phyloP scores from a whole-genome alignment of 2,113 vertebrate species.

The Ochotona princeps region DNA sequence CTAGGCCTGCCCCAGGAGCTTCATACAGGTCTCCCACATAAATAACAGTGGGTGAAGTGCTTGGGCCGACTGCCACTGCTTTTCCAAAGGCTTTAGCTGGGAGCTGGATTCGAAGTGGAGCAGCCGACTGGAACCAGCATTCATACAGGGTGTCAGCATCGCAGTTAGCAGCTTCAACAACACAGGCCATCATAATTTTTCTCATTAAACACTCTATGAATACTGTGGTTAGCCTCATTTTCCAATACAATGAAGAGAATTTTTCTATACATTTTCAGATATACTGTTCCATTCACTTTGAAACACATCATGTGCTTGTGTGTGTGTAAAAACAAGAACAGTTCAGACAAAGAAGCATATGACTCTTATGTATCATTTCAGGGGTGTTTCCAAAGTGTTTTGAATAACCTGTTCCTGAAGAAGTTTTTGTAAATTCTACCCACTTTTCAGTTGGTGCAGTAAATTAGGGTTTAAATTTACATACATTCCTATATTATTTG shows the following conservation, averaged over 20 bases:
- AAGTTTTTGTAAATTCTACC: conserved; percentile 74
- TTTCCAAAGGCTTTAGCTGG: too few relatives aligned
- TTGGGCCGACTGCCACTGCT: too few relatives aligned
- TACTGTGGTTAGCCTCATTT: background rate
- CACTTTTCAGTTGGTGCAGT: conserved; percentile 31
- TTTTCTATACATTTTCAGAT: background rate
- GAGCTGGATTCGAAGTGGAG: too few relatives aligned
- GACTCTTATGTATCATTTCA: background rate
- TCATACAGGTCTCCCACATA: too few relatives aligned
- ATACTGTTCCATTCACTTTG: background rate
- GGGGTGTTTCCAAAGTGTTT: background rate
- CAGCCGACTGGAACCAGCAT: too few relatives aligned
- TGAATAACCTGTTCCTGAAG: conserved; percentile 43
- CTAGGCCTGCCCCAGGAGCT: too few relatives aligned
- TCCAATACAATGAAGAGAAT: background rate
- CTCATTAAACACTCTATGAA: background rate
- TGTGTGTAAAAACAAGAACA: background rate
- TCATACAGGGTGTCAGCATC: too few relatives aligned
- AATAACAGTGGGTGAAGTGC: too few relatives aligned
- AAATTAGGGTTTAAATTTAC: conserved; percentile 67
- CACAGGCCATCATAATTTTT: background rate
- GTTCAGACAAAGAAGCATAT: background rate
- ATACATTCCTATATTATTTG: background rate
- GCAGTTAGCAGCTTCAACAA: too few relatives aligned
- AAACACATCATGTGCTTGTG: background rate